Base-by-base conservation (phyloP, 1,140 invertebrate species). In the Riptortus pedestris region DNA sequence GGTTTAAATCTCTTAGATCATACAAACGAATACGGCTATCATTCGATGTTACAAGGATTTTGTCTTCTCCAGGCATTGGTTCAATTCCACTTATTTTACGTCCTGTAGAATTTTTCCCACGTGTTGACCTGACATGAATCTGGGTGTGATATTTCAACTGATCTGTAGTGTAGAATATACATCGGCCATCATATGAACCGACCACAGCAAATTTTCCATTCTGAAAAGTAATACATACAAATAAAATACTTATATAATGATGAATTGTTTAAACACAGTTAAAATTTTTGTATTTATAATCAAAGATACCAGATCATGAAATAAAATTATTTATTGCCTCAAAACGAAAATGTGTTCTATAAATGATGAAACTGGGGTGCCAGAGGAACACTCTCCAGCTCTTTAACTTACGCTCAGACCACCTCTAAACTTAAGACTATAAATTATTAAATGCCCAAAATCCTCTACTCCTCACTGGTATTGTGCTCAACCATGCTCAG, bases 141-240 rank as follows among this genome's bases (percentile, higher is more conserved):
- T 95, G 92, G 1, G 96, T 98, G 75, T 97, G 93, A 77, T 98
- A 99, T 72, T 97, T 97, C 1, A 99, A 77, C 73, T 98, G 93
- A 81, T 98, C 95, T 11, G 94, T 97, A 28, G 85, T 95, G 75
- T 97, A 99, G 79, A 99, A 98, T 71, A 98, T 93, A 75, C 95
- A 98, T 51, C 94, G 83, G 2, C 96, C 96, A 77, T 98, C 93
- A 77, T 98, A 99, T 0, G 90, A 90, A n/a, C 96, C 96, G 0
- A 98, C 93, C 0, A 98, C 94, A 0, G 94, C 94, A 78, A 96
- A 96, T 76, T 96, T 95, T 11, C 95, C 96, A 79, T 97, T 96
- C 73, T 83, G 72, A 51, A 67, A 71, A 57, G 33, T 12, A 57
- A 43, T 20, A 57, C 5, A 7, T 38, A 7, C 14, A 38, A 38